Percentiles rank a stretch among this genome's conserved stretches.
phyloP scores from a whole-genome alignment of 1,140 invertebrate genomes.

The Temnothorax nylanderi region DNA sequence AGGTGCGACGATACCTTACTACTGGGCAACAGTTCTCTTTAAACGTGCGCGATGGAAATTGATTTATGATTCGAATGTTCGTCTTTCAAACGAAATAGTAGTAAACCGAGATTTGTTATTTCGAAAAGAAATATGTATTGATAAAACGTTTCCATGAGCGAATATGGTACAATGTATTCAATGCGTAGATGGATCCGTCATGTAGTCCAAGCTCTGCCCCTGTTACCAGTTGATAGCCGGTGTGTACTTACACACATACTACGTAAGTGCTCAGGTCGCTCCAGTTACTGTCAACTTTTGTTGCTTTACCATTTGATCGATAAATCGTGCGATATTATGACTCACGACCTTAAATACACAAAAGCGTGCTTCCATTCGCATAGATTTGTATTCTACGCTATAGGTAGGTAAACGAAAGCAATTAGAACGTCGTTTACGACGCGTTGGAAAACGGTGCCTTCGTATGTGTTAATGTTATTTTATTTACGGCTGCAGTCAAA shows the following conservation, averaged over 20 bases:
- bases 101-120: conserved; percentile 21
- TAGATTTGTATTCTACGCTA: conserved; percentile 51
- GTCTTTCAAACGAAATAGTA: neutral
- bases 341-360: conserved; percentile 58
- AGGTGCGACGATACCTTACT: neutral
- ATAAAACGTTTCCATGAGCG: neutral
- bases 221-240: conserved; percentile 45
- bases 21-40: neutral
- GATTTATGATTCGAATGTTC: neutral
- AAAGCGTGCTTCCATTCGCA: conserved; percentile 34
- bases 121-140: neutral
- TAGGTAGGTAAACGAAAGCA: conserved; percentile 24
- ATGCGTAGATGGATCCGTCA: conserved; percentile 16
- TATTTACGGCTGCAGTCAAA: conserved; percentile 47
- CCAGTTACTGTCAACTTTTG: conserved; percentile 56
- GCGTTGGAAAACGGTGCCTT: neutral
- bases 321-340: conserved; percentile 64
- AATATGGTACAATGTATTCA: conserved; percentile 28
- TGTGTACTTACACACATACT: conserved; percentile 8
- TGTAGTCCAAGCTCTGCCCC: conserved; percentile 25
- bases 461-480: conserved; percentile 32
- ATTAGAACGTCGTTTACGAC: conserved; percentile 38
- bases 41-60: neutral
- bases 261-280: conserved; percentile 15
- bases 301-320: conserved; percentile 55